Conservation (phyloP, 2,797 vertebrate species). For the Tokudaia muenninki region DNA sequence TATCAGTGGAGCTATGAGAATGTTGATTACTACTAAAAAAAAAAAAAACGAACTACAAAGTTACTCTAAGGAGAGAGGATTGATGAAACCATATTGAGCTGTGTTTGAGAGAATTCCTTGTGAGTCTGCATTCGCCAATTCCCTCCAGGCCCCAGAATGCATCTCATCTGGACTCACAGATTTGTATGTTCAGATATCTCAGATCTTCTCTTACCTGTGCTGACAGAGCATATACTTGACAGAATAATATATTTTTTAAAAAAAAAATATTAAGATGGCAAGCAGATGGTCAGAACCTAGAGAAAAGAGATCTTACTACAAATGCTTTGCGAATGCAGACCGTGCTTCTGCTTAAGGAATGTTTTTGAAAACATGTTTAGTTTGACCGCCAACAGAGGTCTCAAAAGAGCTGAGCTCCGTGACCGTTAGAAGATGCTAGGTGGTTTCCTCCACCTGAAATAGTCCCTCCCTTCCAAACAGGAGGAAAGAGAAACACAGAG, state of each 20-base stretch:
- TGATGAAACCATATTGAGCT: slow-evolving; percentile 37
- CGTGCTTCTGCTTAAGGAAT: slow-evolving; percentile 74
- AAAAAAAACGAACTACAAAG: not conserved
- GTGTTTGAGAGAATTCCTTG: slow-evolving; percentile 65
- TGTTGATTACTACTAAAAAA: slow-evolving; percentile 57
- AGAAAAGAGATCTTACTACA: slow-evolving; percentile 64
- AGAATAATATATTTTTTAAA: slow-evolving; percentile 76
- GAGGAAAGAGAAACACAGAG: not conserved
- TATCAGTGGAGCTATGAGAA: slow-evolving; percentile 41
- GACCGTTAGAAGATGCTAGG: slow-evolving; percentile 72
- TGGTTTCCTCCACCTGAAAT: slow-evolving; percentile 78
- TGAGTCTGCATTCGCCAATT: slow-evolving; percentile 70
- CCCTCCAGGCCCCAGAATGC: slow-evolving; percentile 71
- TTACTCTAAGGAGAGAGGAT: slow-evolving; percentile 38
- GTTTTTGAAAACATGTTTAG: slow-evolving; percentile 79
- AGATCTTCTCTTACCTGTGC: slow-evolving; percentile 78
- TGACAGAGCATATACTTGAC: slow-evolving; percentile 82
- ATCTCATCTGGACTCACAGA: slow-evolving; percentile 75
- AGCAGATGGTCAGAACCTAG: slow-evolving; percentile 84
- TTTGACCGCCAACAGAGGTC: slow-evolving; percentile 73
- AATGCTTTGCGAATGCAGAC: slow-evolving; percentile 65
- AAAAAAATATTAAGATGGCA: slow-evolving; percentile 82
- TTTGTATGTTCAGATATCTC: slow-evolving; percentile 78
- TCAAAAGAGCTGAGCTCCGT: slow-evolving; percentile 73
- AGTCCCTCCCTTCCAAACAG: slow-evolving; percentile 52